Conservation (phyloP, 2,113 vertebrate species). For the Dunckerocampus dactyliophorus region DNA sequence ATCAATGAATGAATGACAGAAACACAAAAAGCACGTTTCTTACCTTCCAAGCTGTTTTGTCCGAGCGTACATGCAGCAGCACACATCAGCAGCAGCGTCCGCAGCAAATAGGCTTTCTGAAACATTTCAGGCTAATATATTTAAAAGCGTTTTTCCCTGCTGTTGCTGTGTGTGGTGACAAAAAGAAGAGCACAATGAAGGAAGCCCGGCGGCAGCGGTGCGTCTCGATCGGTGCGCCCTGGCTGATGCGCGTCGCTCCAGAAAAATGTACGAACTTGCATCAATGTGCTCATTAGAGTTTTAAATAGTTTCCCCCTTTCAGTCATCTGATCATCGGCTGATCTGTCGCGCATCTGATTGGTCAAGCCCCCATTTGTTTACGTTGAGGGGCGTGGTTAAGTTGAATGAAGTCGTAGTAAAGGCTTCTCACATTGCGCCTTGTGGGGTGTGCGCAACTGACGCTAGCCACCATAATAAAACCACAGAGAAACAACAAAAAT, state of each 20-base stretch:
- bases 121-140: slow-evolving; percentile 48
- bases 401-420: slow-evolving; percentile 67
- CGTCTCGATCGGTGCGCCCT: slow-evolving; percentile 8
- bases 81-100: slow-evolving; percentile 49
- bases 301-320: slow-evolving; percentile 73
- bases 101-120: slow-evolving; percentile 33
- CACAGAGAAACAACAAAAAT: neutral
- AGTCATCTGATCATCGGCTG: slow-evolving; percentile 82
- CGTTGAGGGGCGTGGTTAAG: slow-evolving; percentile 64
- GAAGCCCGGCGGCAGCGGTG: slow-evolving; percentile 10
- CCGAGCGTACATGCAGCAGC: slow-evolving; percentile 23
- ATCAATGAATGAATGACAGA: neutral
- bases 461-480: slow-evolving; percentile 5
- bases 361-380: slow-evolving; percentile 73
- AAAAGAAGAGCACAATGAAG: neutral
- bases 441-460: slow-evolving; percentile 26
- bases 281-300: slow-evolving; percentile 62
- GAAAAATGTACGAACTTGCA: slow-evolving; percentile 44
- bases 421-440: slow-evolving; percentile 45
- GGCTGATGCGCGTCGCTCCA: neutral
- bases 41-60: slow-evolving; percentile 62
- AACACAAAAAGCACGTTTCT: slow-evolving; percentile 9
- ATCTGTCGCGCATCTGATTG: slow-evolving; percentile 67
- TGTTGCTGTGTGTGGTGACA: neutral
- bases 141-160: neutral